Base-by-base conservation (phyloP, 2,888 invertebrate species). In the Coelogynopora nodosa region DNA sequence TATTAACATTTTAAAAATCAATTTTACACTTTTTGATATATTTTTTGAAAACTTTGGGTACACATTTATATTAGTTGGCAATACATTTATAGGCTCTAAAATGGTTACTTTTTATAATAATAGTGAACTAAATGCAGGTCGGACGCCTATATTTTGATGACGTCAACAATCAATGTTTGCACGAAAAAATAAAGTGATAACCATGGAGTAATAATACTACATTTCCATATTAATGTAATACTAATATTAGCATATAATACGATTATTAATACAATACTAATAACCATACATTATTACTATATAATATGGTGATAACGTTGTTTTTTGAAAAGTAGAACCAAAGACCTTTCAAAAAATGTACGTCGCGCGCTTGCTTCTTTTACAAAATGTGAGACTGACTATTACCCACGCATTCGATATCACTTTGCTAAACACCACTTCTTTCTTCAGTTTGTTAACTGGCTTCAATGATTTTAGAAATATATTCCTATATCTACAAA, bases 101-200 rank as follows among this genome's bases (percentile, higher is more conserved):
- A 49, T 74, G 18, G 74, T 74, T 74, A 10, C 27, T 23, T 74
- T 26, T 74, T 74, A 74, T 74, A 5, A 74, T 74, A 74, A 74
- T 13, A 74, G 74, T 74, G 74, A 74, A 74, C 23, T 74, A 74
- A 74, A 74, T 74, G 27, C 74, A n/a, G 74, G 23, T 74, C 23
- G 2, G 74, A 74, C 74, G 49, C 18, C 49, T 18, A 49, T 49
- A 49, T 49, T 49, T 49, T 49, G 49, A 49, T 49, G 49, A 49
- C 49, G 49, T 49, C 5, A 49, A 5, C 49, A 49, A 49, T 10
- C 49, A 49, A 49, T 49, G 49, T 49, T 49, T 49, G 49, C 49
- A 49, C 49, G 49, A 18, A 10, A 49, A 49, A 10, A 49, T 5
- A 49, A 49, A 49, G 49, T 49, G 49, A 49, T n/a, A n/a, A n/a